phyloP scores from a whole-genome alignment of 2,113 vertebrate genomes.

The Eclectus roratus region DNA sequence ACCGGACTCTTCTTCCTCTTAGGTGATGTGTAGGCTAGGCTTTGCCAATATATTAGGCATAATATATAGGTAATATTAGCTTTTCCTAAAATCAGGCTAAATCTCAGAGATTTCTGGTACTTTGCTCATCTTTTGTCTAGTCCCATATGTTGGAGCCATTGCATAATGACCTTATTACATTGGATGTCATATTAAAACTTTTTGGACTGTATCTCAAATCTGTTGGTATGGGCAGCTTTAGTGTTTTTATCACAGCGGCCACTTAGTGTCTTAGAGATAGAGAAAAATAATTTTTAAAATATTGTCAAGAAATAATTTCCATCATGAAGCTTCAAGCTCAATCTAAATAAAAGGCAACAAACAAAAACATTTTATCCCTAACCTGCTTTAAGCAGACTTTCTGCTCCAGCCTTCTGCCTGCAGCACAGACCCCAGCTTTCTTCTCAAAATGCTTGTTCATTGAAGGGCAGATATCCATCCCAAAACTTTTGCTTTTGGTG shows the following conservation, averaged over 20 bases:
- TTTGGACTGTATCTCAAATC: neutral
- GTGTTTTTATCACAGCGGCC: neutral
- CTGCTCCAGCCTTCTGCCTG: neutral
- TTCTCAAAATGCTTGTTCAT: neutral
- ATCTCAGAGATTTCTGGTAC: neutral
- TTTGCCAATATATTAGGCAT: neutral
- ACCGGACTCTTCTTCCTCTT: neutral
- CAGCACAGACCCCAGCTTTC: fast-evolving
- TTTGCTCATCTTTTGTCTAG: neutral
- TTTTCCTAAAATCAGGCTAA: neutral
- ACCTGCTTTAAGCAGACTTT: neutral
- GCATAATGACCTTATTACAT: neutral
- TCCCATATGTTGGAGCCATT: neutral
- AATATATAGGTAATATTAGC: neutral
- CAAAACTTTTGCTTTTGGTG: neutral
- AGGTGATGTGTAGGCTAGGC: neutral
- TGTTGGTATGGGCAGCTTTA: neutral
- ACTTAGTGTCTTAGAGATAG: neutral
- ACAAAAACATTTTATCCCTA: neutral
- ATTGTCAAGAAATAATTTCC: neutral
- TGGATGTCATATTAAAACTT: neutral
- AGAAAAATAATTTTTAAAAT: neutral
- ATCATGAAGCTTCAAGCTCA: neutral
- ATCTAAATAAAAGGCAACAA: neutral
- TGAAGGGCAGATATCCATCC: neutral